These are phyloP conservation scores for Platyura marginata DNA, from an alignment of 1,140 invertebrate genomes.

Conservation along the genomic window DNA sequence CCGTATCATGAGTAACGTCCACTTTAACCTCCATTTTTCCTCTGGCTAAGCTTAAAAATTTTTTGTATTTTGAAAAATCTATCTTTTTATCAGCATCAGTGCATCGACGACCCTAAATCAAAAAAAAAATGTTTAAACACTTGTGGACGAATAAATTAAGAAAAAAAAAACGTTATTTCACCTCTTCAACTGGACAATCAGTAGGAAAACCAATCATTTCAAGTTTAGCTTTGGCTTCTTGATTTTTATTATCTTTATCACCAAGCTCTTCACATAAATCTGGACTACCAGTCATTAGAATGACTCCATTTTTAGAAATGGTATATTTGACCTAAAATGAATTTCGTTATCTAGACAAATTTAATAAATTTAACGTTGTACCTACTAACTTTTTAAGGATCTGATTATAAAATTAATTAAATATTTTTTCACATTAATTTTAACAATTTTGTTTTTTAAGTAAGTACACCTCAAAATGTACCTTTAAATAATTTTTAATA, in stretches of 20 bases:
- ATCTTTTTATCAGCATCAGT: constrained; percentile 13
- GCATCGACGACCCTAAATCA: constrained; percentile 16
- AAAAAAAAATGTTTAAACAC: too few species aligned
- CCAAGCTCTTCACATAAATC: constrained; percentile 16
- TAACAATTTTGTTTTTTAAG: too few species aligned
- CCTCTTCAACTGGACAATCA: constrained; percentile 14
- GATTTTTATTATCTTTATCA: constrained; percentile 12
- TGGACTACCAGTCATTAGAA: constrained; percentile 15
- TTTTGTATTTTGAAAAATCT: constrained; percentile 19
- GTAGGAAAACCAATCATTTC: constrained; percentile 18
- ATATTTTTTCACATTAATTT: too few species aligned
- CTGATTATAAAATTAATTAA: too few species aligned
- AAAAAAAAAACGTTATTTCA: neutral
- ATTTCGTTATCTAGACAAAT: too few species aligned
- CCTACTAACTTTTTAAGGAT: too few species aligned
- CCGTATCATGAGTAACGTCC: constrained; percentile 20
- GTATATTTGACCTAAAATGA: too few species aligned
- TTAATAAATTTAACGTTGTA: too few species aligned
- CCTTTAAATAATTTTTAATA: too few species aligned
- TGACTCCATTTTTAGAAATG: too few species aligned
- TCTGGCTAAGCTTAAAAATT: constrained; percentile 17
- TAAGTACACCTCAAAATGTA: too few species aligned
- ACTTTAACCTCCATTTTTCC: constrained; percentile 16
- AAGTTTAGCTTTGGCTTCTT: constrained; percentile 17
- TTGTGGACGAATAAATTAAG: neutral